Evolutionary conservation across 2,888 invertebrate genomes (phyloP).

Genomic region (Amphipoea oculea): DNA sequence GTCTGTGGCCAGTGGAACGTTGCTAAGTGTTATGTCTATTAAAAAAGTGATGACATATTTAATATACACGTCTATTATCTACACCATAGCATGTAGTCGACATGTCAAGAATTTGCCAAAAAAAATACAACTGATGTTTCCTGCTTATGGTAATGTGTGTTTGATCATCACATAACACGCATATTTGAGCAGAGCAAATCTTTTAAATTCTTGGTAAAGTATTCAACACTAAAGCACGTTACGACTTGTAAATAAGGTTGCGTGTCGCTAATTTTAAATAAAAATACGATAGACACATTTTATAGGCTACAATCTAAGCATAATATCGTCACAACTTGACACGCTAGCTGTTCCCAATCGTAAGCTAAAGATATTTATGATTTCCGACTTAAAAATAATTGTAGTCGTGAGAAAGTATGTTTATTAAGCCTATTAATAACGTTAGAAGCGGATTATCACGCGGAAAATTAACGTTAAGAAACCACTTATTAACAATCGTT

Average conservation of each 20-base stretch:
- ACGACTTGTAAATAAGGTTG: slow-evolving; percentile 13
- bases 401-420: slow-evolving; percentile 74
- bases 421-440: slow-evolving; percentile 50
- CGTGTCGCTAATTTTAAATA: slow-evolving; percentile 35
- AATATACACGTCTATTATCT: slow-evolving; percentile 3
- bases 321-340: neutral
- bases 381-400: slow-evolving; percentile 58
- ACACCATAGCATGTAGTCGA: neutral
- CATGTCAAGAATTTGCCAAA: slow-evolving; percentile 18
- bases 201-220: slow-evolving; percentile 1
- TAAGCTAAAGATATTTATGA: slow-evolving; percentile 35
- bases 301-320: slow-evolving; percentile 2
- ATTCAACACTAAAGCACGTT: neutral
- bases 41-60: slow-evolving; percentile 31
- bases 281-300: slow-evolving; percentile 35
- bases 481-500: slow-evolving; percentile 63
- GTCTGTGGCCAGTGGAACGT: slow-evolving; percentile 49
- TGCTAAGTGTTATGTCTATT: slow-evolving; percentile 58
- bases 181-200: slow-evolving; percentile 22
- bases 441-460: slow-evolving; percentile 61
- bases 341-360: slow-evolving; percentile 20
- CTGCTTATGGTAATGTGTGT: slow-evolving; percentile 15
- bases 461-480: slow-evolving; percentile 66
- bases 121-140: slow-evolving; percentile 11
- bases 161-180: slow-evolving; percentile 5